Percentiles rank a stretch among this genome's conserved stretches.
Evolutionary conservation across 2,888 invertebrate genomes (phyloP).

Genomic region (Siphlonurus alternatus): DNA sequence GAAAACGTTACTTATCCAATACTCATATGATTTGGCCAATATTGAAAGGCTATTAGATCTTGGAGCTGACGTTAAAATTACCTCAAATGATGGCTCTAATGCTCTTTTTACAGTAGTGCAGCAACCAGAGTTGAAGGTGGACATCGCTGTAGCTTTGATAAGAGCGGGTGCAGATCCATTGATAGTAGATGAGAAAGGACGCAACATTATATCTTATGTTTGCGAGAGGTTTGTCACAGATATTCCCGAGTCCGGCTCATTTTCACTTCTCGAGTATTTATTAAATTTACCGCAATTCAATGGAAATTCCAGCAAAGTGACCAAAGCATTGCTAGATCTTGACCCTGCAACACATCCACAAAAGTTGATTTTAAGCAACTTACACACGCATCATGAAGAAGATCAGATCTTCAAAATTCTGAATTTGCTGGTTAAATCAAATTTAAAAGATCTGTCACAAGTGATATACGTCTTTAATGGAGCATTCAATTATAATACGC

Average conservation of each 20-base stretch:
- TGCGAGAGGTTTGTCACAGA: no score
- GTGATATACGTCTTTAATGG: background rate
- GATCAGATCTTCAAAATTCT: background rate
- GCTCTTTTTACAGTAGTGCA: background rate
- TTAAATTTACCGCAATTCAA: background rate
- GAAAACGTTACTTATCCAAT: background rate
- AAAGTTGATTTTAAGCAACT: background rate
- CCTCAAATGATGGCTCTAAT: background rate
- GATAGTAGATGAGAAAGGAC: background rate
- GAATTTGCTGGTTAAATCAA: background rate
- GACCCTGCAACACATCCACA: background rate
- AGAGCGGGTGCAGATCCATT: background rate
- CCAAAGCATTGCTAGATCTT: no score
- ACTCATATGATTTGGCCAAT: background rate
- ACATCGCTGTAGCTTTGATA: background rate
- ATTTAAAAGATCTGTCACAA: no score
- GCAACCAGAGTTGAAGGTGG: no score
- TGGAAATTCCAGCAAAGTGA: no score
- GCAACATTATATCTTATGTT: no score
- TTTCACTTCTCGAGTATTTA: background rate
- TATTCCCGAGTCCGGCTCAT: no score
- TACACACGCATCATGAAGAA: background rate
- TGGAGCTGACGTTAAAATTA: background rate
- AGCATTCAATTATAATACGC: background rate
- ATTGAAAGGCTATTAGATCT: background rate